A percentile compares a stretch with the other conserved stretches of the same genome.
These are phyloP conservation scores for Lepidurus apus DNA, from an alignment of 1,140 invertebrate genomes.

Conservation along the genomic window DNA sequence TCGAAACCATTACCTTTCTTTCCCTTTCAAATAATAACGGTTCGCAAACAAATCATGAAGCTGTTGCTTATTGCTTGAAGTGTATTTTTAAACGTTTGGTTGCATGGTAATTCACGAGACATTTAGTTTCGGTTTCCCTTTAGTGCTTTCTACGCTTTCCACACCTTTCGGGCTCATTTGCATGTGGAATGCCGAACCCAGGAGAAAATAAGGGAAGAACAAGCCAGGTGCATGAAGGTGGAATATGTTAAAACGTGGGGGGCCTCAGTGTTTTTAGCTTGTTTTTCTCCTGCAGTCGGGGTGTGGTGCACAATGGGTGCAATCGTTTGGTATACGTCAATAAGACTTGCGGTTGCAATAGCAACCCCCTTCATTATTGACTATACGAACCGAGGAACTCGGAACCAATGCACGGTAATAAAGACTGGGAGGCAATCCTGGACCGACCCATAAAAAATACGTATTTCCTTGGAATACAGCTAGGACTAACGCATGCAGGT, in stretches of 20 bases:
- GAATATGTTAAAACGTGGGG: neutral
- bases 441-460: no score
- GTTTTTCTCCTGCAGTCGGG: neutral
- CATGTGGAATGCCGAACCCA: conserved; percentile 13
- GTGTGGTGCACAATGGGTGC: neutral
- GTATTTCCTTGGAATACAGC: no score
- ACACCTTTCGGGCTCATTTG: neutral
- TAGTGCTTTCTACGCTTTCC: neutral
- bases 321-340: neutral
- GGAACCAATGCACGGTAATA: no score
- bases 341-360: neutral
- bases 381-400: no score
- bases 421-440: neutral
- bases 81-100: neutral
- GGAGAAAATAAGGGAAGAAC: neutral
- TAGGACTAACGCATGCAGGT: no score
- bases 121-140: no score
- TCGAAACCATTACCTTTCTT: neutral
- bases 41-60: no score
- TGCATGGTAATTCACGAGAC: no score
- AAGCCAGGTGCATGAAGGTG: conserved; percentile 5
- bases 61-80: no score
- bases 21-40: neutral
- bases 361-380: neutral
- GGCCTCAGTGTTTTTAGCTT: neutral